These are phyloP conservation scores for Sciaenops ocellatus DNA, from an alignment of 2,797 vertebrate genomes.

Conservation along the genomic window DNA sequence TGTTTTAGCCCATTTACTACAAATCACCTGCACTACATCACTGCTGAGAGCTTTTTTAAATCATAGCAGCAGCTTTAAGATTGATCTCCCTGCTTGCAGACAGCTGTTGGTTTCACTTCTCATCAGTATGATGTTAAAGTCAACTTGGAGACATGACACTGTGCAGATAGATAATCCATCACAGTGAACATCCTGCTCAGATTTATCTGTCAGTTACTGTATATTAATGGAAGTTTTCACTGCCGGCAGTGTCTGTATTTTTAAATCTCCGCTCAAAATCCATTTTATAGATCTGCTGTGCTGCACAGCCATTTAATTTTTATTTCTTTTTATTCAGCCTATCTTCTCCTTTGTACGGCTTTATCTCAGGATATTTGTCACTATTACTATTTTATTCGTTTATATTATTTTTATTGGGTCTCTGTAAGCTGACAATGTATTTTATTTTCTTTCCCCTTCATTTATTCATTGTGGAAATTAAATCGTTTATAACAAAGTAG, in stretches of 20 bases:
- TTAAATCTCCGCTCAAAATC: slow-evolving; percentile 27
- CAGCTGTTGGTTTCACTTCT: neutral
- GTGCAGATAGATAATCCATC: neutral
- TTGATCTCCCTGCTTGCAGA: too few species aligned
- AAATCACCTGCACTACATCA: neutral
- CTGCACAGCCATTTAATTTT: neutral
- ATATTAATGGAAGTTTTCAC: slow-evolving; percentile 1
- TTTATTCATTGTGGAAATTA: neutral
- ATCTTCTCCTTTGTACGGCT: neutral
- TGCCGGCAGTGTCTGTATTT: neutral
- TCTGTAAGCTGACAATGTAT: neutral
- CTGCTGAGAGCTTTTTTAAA: neutral
- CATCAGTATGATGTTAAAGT: neutral
- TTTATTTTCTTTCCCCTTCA: neutral
- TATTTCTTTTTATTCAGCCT: neutral
- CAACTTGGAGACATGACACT: neutral
- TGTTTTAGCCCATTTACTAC: neutral
- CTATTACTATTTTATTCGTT: neutral
- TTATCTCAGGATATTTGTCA: neutral
- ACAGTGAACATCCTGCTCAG: neutral
- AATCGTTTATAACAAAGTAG: neutral
- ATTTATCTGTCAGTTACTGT: neutral
- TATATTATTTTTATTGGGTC: slow-evolving; percentile 3
- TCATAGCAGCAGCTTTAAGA: neutral
- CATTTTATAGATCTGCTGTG: slow-evolving; percentile 13